phyloP scores from a whole-genome alignment of 2,888 invertebrate species.

The Dasysyrphus albostriatus region DNA sequence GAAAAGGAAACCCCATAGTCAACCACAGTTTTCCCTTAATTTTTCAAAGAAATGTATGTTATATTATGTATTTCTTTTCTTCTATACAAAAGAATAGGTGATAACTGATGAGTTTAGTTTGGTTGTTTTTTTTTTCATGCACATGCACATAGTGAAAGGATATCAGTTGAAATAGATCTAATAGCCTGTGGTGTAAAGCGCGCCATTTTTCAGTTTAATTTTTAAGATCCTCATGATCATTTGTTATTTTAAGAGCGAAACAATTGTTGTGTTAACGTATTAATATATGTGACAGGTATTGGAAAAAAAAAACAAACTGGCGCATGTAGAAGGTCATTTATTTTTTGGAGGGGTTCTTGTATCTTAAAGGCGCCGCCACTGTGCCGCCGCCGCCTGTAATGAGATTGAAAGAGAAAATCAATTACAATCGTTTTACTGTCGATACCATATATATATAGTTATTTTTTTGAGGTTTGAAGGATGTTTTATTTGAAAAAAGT shows the following conservation, averaged over 20 bases:
- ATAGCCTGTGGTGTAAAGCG: slow-evolving; percentile 62
- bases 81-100: slow-evolving; percentile 35
- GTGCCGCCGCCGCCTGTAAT: not conserved
- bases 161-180: slow-evolving; percentile 56
- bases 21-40: slow-evolving; percentile 31
- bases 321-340: slow-evolving; percentile 56
- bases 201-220: slow-evolving; percentile 48
- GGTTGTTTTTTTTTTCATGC: slow-evolving; percentile 7
- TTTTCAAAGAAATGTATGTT: slow-evolving; percentile 25
- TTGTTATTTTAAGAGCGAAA: slow-evolving; percentile 17
- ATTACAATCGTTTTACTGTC: not conserved
- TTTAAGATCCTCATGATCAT: slow-evolving; percentile 46
- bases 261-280: slow-evolving; percentile 72
- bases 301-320: not conserved
- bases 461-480: not conserved
- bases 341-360: slow-evolving; percentile 4
- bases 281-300: slow-evolving; percentile 74
- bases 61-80: not conserved
- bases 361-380: slow-evolving; percentile 64
- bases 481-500: too few species aligned
- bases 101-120: slow-evolving; percentile 71
- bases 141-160: slow-evolving; percentile 43
- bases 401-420: slow-evolving; percentile 42
- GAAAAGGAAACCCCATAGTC: slow-evolving; percentile 34
- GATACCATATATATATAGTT: not conserved